Evolutionary conservation across 2,888 invertebrate genomes (phyloP).

Genomic region (Eupithecia centaureata): DNA sequence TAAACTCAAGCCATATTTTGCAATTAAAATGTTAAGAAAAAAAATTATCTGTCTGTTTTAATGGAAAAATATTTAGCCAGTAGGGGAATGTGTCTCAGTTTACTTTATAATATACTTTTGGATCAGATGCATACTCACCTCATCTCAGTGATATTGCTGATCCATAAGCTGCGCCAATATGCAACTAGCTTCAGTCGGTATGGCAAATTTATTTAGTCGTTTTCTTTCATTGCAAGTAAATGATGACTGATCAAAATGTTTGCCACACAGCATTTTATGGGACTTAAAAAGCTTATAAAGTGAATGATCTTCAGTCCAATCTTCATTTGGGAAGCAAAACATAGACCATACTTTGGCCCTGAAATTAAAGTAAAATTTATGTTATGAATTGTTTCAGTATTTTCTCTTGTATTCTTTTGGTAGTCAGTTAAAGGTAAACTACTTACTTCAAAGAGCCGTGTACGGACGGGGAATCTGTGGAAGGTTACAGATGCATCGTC

Average conservation of each 20-base stretch:
- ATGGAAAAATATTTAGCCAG: no score
- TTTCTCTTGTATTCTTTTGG: background rate
- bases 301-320: background rate
- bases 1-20: no score
- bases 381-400: no score
- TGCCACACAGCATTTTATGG: background rate
- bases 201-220: background rate
- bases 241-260: background rate
- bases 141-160: background rate
- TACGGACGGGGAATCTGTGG: background rate
- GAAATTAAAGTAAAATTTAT: background rate
- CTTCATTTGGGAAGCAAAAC: background rate
- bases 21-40: no score
- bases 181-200: background rate
- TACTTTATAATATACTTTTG: no score
- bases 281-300: background rate
- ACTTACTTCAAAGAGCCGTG: background rate
- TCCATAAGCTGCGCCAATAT: background rate
- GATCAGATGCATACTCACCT: background rate
- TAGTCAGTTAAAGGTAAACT: background rate
- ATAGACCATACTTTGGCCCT: background rate
- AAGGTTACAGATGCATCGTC: background rate
- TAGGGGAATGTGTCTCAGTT: no score
- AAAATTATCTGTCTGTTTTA: no score
- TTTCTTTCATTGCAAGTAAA: background rate